These are phyloP conservation scores for Macaca mulatta DNA, from an alignment of 2,113 vertebrate genomes.

Conservation along the genomic window DNA sequence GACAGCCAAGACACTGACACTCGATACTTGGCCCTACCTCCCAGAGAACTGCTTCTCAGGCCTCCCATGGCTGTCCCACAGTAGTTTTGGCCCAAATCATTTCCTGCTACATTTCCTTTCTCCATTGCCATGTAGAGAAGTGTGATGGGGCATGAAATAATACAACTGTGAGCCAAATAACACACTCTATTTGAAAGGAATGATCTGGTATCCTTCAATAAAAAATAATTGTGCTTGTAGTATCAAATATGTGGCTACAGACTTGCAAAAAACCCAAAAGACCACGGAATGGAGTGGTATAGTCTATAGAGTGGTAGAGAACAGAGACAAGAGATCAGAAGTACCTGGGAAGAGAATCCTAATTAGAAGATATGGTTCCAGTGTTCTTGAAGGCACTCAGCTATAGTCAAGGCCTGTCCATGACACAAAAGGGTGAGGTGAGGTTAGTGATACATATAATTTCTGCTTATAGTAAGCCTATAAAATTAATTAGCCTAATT, in stretches of 20 bases:
- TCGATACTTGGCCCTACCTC: neutral
- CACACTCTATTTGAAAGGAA: conserved; percentile 43
- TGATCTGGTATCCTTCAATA: conserved; percentile 41
- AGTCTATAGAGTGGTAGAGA: neutral
- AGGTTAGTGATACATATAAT: neutral
- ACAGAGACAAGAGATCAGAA: neutral
- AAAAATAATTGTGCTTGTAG: conserved; percentile 49
- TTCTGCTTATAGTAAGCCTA: neutral
- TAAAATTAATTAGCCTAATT: neutral
- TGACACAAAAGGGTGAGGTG: neutral
- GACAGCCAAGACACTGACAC: neutral
- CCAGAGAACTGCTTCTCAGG: neutral
- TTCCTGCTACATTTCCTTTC: conserved; percentile 73
- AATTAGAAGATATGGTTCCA: neutral
- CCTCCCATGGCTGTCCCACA: neutral
- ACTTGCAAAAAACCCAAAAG: conserved; percentile 32
- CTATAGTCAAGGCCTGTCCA: neutral
- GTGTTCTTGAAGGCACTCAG: neutral
- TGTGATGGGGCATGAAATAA: conserved; percentile 62
- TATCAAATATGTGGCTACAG: conserved; percentile 24
- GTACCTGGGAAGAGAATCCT: too few species aligned
- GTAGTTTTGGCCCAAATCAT: conserved; percentile 43
- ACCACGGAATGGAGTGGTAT: neutral
- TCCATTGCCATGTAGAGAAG: conserved; percentile 51
- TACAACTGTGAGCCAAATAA: conserved; percentile 48